phyloP scores from a whole-genome alignment of 2,797 vertebrate species.

The Enteromius paludinosus region DNA sequence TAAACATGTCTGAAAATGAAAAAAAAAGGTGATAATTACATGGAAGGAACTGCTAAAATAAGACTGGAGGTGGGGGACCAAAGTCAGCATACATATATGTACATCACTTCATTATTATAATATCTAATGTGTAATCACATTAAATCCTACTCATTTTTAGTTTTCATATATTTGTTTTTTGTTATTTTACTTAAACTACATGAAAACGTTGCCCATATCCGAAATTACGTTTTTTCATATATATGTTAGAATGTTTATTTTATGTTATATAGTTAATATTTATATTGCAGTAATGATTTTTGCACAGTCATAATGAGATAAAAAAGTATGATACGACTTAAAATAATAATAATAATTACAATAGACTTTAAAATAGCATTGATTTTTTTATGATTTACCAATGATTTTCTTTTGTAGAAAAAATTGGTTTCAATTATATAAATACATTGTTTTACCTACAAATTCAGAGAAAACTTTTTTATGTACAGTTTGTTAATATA shows the following conservation, averaged over 20 bases:
- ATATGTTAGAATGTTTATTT: not conserved
- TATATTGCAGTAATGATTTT: not conserved
- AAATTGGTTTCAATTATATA: not conserved
- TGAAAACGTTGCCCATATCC: too few relatives aligned
- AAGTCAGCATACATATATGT: too few relatives aligned
- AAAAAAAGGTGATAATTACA: slow-evolving; percentile 25
- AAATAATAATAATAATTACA: not conserved
- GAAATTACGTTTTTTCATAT: not conserved
- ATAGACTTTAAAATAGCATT: not conserved
- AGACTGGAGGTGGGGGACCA: not conserved
- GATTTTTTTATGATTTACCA: not conserved
- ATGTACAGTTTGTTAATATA: not conserved
- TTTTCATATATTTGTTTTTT: not conserved
- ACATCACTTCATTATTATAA: not conserved
- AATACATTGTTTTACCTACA: not conserved
- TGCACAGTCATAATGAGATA: not conserved
- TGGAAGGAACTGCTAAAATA: slow-evolving; percentile 17
- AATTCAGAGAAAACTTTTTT: not conserved
- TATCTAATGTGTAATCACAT: not conserved
- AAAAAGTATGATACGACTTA: not conserved
- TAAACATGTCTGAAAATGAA: not conserved
- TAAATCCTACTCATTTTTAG: not conserved
- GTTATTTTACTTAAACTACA: not conserved
- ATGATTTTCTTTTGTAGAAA: not conserved
- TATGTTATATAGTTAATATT: not conserved